A percentile compares a stretch with the other conserved stretches of the same genome.
These are phyloP conservation scores for Heliothis virescens DNA, from an alignment of 1,140 invertebrate genomes.

Conservation along the genomic window DNA sequence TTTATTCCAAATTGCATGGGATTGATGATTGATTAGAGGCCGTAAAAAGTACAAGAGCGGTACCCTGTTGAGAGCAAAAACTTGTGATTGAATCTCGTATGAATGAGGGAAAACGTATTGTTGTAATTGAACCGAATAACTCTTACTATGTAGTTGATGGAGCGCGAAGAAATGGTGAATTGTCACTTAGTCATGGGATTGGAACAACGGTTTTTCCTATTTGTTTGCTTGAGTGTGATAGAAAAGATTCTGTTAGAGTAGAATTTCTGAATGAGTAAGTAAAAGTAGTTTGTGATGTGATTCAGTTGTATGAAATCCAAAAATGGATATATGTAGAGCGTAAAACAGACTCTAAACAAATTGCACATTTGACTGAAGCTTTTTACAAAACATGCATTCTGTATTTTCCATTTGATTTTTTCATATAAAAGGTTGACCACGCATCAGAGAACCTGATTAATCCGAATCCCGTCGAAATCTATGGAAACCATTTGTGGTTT, in stretches of 20 bases:
- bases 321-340: no score
- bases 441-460: constrained; percentile 23
- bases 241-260: no score
- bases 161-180: constrained; percentile 33
- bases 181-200: constrained; percentile 12
- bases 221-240: not conserved
- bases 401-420: not conserved
- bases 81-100: constrained; percentile 27
- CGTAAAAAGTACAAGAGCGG: constrained; percentile 33
- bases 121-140: constrained; percentile 9
- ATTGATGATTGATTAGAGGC: constrained; percentile 28
- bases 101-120: constrained; percentile 23
- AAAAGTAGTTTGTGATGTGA: no score
- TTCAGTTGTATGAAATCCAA: no score
- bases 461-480: constrained; percentile 27
- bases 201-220: not conserved
- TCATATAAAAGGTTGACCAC: not conserved
- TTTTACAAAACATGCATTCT: not conserved
- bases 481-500: constrained; percentile 70
- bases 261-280: no score
- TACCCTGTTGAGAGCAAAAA: constrained; percentile 27
- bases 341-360: no score
- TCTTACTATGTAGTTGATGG: not conserved
- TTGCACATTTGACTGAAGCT: not conserved
- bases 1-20: constrained; percentile 55